These are phyloP conservation scores for Brachylomia viminalis DNA, from an alignment of 2,888 invertebrate genomes.

Conservation along the genomic window DNA sequence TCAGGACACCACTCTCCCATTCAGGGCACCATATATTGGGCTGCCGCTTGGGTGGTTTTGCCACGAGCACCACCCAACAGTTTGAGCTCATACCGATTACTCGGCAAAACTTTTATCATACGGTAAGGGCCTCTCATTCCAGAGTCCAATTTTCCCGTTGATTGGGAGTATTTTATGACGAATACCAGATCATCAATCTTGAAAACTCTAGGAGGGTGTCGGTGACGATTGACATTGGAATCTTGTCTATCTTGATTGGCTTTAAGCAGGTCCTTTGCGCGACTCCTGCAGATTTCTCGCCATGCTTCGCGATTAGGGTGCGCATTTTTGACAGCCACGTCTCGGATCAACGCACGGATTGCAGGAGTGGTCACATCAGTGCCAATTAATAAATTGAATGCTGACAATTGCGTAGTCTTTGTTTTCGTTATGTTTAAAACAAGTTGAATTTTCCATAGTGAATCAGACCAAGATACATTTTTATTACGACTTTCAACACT, in stretches of 20 bases:
- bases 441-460: constrained; percentile 16
- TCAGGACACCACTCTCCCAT: not conserved
- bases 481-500: constrained; percentile 3
- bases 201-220: too few species aligned
- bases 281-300: too few species aligned
- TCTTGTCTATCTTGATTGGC: too few species aligned
- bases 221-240: too few species aligned
- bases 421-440: constrained; percentile 10
- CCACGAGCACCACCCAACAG: not conserved
- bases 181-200: too few species aligned
- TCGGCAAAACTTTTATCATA: too few species aligned
- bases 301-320: constrained; percentile 3
- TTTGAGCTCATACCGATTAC: not conserved
- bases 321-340: not conserved
- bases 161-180: too few species aligned
- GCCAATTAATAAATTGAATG: constrained; percentile 11
- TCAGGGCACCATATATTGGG: too few species aligned
- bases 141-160: too few species aligned
- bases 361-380: constrained; percentile 16
- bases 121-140: too few species aligned
- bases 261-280: too few species aligned
- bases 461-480: constrained; percentile 2
- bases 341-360: constrained; percentile 7
- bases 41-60: not conserved
- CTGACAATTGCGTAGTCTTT: constrained; percentile 6